phyloP scores from a whole-genome alignment of 2,113 vertebrate species.

The Sapayoa aenigma region DNA sequence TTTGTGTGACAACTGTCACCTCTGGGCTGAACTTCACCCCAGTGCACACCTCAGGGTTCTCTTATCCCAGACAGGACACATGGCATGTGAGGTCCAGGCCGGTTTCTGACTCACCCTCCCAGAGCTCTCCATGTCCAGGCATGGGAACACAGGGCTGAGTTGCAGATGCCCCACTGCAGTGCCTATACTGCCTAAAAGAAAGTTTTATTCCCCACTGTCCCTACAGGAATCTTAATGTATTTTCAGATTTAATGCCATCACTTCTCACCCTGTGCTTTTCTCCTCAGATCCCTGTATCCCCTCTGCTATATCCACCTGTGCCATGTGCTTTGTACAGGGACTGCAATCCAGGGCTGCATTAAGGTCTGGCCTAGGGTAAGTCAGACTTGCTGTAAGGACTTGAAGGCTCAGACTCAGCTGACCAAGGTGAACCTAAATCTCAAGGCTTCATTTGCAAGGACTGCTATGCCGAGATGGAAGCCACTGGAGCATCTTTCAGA shows the following conservation, averaged over 20 bases:
- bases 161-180: not conserved
- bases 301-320: not conserved
- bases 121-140: not conserved
- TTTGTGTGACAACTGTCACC: not conserved
- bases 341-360: not conserved
- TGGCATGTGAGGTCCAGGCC: accelerated
- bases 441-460: not conserved
- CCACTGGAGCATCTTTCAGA: not conserved
- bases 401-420: not conserved
- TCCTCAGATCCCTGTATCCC: not conserved
- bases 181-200: not conserved
- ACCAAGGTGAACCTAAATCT: not conserved
- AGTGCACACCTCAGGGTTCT: not conserved
- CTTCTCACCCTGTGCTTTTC: not conserved
- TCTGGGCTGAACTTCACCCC: not conserved
- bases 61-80: not conserved
- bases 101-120: not conserved
- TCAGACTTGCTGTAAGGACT: not conserved
- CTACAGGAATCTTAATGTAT: not conserved
- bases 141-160: accelerated
- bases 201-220: not conserved
- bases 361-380: not conserved
- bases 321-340: not conserved
- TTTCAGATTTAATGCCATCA: not conserved
- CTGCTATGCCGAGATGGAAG: not conserved